Evolutionary conservation across 2,888 invertebrate species (phyloP).

Genomic region (Myopa testacea): DNA sequence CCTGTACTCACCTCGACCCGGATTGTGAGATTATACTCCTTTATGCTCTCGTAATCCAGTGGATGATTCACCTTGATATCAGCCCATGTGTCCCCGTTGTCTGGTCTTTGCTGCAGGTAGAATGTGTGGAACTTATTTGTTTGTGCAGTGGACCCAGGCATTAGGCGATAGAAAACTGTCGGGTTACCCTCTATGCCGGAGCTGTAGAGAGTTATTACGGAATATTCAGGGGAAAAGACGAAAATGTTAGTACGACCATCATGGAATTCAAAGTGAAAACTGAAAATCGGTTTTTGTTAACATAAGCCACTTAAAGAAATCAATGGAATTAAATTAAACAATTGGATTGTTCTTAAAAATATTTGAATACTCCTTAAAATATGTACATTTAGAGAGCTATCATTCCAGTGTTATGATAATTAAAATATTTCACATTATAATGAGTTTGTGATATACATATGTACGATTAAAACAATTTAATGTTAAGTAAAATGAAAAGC

Average conservation of each 20-base stretch:
- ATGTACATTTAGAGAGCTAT: no score
- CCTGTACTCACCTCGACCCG: conserved; percentile 86
- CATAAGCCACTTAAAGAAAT: not conserved
- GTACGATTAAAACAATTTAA: no score
- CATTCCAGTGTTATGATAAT: no score
- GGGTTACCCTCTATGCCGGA: conserved; percentile 97
- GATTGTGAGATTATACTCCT: conserved; percentile 95
- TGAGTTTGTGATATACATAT: no score
- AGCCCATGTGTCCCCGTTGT: conserved; percentile 94
- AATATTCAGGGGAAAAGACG: not conserved
- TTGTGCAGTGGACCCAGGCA: conserved; percentile 95
- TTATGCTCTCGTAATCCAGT: conserved; percentile 93
- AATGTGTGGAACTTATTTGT: conserved; percentile 96
- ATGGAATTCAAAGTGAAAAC: not conserved
- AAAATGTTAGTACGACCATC: conserved; percentile 36
- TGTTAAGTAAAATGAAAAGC: no score
- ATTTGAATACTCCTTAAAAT: not conserved
- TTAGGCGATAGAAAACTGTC: conserved; percentile 93
- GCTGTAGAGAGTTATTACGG: conserved; percentile 69
- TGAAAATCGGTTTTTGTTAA: not conserved
- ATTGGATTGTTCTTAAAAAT: not conserved
- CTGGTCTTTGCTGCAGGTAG: conserved; percentile 93
- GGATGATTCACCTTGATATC: conserved; percentile 97
- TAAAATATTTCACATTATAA: no score
- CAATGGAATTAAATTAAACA: not conserved